Evolutionary conservation across 92 coral and sea anemone species (phyloP).

Genomic region (Pocillopora grandis): DNA sequence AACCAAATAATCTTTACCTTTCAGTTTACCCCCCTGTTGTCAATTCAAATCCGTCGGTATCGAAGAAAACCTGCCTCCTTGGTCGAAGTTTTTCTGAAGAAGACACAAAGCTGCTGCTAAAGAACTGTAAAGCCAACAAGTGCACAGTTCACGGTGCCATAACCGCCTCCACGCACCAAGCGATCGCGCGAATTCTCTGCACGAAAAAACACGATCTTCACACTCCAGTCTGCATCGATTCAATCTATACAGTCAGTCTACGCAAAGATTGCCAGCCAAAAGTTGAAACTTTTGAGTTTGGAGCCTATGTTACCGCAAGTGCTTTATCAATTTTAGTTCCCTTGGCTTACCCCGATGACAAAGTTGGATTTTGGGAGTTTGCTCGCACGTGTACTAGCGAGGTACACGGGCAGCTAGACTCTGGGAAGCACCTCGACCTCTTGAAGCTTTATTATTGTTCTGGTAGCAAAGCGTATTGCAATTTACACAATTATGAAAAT

Average conservation of each 20-base stretch:
- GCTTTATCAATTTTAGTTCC: neutral
- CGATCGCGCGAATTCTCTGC: constrained; percentile 19
- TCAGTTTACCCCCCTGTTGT: constrained; percentile 32
- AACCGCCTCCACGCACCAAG: constrained; percentile 29
- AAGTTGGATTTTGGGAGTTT: constrained; percentile 30
- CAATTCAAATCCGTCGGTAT: neutral
- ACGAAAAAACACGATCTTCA: neutral
- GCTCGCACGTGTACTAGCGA: constrained; percentile 20
- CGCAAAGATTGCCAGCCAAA: constrained; percentile 32
- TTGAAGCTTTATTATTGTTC: neutral
- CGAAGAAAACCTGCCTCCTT: constrained; percentile 25
- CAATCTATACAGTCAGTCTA: constrained; percentile 7
- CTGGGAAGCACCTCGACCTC: constrained; percentile 14
- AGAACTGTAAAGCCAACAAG: constrained; percentile 22
- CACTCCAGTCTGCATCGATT: neutral
- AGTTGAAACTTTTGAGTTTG: constrained; percentile 1
- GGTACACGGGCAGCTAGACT: constrained; percentile 16
- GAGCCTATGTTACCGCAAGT: neutral
- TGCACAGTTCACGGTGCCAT: constrained; percentile 47
- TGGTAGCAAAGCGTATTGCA: neutral
- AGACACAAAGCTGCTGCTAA: constrained; percentile 21
- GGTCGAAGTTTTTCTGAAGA: constrained; percentile 20
- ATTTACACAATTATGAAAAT: neutral
- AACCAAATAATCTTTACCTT: constrained; percentile 17
- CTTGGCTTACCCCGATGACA: neutral